Evolutionary conservation across 2,113 vertebrate species (phyloP).

Genomic region (Dipodomys stephensi): DNA sequence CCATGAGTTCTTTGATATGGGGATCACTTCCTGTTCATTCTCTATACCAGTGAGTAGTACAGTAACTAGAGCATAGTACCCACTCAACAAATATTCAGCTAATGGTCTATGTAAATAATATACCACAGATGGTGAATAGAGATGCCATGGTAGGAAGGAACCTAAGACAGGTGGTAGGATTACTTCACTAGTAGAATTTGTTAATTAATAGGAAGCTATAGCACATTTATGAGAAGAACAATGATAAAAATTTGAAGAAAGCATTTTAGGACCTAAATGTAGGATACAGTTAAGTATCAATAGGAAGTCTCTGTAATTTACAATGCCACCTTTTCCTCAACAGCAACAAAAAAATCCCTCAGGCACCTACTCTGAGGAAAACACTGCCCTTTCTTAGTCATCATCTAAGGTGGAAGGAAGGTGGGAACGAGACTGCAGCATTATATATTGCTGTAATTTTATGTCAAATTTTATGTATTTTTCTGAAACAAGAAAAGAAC

Average conservation of each 20-base stretch:
- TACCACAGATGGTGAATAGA: not conserved
- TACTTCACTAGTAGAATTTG: not conserved
- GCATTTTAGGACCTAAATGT: constrained; percentile 9
- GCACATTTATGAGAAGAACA: constrained; percentile 7
- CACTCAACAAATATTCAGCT: not conserved
- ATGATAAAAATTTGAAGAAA: constrained; percentile 33
- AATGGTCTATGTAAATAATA: not conserved
- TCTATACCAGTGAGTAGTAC: not conserved
- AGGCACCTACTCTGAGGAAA: not conserved
- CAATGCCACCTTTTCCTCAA: constrained; percentile 4
- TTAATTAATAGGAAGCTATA: not conserved
- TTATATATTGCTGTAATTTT: constrained; percentile 39
- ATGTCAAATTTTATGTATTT: not conserved
- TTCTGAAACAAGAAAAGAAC: not conserved
- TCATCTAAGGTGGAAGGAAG: not conserved
- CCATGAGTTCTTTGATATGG: not conserved
- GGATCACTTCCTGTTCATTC: not conserved
- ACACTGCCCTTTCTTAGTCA: not conserved
- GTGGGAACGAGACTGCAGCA: not conserved
- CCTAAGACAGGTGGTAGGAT: not conserved
- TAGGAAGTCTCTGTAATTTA: not conserved
- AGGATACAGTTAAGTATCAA: not conserved
- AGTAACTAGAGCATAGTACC: not conserved
- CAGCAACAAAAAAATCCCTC: not conserved
- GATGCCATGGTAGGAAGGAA: not conserved